These are phyloP conservation scores for Nasonia oneida DNA, from an alignment of 2,888 invertebrate species.

Conservation along the genomic window DNA sequence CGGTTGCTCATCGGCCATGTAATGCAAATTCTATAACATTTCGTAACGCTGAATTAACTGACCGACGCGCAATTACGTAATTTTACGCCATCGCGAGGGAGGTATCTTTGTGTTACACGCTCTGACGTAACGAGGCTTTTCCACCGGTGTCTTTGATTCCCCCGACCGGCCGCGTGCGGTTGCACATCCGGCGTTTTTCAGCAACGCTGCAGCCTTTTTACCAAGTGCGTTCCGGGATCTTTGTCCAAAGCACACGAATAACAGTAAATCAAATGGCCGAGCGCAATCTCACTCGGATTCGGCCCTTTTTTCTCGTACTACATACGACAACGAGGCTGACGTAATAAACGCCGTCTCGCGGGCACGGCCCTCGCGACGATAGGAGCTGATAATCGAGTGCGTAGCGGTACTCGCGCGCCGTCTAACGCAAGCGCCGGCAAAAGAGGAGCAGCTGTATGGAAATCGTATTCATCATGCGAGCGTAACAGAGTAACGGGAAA, in stretches of 20 bases:
- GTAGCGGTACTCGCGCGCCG: slow-evolving; percentile 31
- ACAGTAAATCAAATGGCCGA: background rate
- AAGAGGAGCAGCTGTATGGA: slow-evolving; percentile 36
- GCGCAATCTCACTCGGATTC: background rate
- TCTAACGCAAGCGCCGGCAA: slow-evolving; percentile 36
- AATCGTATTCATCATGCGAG: slow-evolving; percentile 18
- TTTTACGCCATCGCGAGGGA: background rate
- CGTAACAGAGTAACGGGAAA: slow-evolving; percentile 46
- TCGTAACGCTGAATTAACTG: slow-evolving; percentile 71
- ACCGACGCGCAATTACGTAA: slow-evolving; percentile 64
- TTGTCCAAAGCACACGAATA: background rate
- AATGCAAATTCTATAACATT: slow-evolving; percentile 72
- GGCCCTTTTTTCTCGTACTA: background rate
- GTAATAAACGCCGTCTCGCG: background rate
- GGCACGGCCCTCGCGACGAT: slow-evolving; percentile 5
- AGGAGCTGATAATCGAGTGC: background rate
- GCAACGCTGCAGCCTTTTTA: background rate
- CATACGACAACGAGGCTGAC: background rate
- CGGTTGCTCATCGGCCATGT: slow-evolving; percentile 70
- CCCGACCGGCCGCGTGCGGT: slow-evolving; percentile 15
- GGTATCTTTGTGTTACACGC: slow-evolving; percentile 21
- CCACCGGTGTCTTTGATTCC: background rate
- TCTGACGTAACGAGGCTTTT: slow-evolving; percentile 30
- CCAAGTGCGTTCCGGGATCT: background rate
- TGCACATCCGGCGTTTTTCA: slow-evolving; percentile 3